Evolutionary conservation across 2,797 vertebrate genomes (phyloP).

Genomic region (Microctenopoma lineatum): DNA sequence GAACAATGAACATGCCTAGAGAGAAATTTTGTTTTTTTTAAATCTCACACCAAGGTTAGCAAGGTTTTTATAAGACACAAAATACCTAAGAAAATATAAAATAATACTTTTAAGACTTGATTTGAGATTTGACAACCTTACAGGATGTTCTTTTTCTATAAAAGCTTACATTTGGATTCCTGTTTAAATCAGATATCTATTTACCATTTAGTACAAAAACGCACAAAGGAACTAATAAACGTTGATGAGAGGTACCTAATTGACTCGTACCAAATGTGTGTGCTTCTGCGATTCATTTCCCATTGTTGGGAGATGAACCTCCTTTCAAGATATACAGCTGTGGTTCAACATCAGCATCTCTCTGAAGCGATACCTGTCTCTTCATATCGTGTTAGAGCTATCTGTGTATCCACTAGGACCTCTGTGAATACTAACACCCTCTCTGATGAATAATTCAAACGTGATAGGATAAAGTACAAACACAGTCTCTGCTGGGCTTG

Average conservation of each 20-base stretch:
- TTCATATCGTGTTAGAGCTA: constrained; percentile 45
- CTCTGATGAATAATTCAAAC: constrained; percentile 66
- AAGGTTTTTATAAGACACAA: not conserved
- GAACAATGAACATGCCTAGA: no score
- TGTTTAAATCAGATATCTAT: constrained; percentile 2
- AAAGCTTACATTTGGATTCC: constrained; percentile 7
- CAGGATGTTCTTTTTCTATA: not conserved
- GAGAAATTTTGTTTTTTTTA: no score
- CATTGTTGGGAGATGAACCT: constrained; percentile 18
- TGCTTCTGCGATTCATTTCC: constrained; percentile 12
- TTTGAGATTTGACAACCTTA: constrained; percentile 15
- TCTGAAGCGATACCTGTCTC: constrained; percentile 19
- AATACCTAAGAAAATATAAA: no score
- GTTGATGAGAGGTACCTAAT: not conserved
- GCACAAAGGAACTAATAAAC: constrained; percentile 19
- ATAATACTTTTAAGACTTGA: constrained; percentile 1
- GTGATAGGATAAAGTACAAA: constrained; percentile 48
- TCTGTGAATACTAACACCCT: constrained; percentile 32
- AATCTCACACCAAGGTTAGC: no score
- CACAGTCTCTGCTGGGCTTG: constrained; percentile 23
- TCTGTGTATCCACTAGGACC: constrained; percentile 8
- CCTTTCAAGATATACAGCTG: constrained; percentile 26
- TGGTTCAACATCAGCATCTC: constrained; percentile 27
- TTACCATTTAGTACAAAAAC: not conserved
- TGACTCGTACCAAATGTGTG: not conserved